Evolutionary conservation across 2,113 vertebrate genomes (phyloP).

Genomic region (Ginglymostoma cirratum): DNA sequence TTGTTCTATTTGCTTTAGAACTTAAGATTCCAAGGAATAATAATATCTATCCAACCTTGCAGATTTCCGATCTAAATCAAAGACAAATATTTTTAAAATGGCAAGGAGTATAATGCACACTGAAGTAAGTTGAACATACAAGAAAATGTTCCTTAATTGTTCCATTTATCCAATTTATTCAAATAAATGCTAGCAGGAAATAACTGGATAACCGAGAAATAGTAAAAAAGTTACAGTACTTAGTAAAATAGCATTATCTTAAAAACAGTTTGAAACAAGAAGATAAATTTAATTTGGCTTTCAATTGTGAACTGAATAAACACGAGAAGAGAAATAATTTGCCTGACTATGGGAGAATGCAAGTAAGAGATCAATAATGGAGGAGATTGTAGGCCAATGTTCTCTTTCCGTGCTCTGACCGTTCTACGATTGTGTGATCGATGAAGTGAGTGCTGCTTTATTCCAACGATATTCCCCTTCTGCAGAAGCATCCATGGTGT

Average conservation of each 20-base stretch:
- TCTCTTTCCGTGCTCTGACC: no score
- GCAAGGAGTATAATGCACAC: neutral
- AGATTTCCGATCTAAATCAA: neutral
- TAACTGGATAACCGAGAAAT: neutral
- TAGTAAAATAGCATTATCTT: neutral
- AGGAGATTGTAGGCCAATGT: no score
- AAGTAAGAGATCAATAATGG: no score
- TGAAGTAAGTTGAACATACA: neutral
- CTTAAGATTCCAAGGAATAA: no score
- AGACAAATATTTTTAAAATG: neutral
- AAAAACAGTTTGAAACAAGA: neutral
- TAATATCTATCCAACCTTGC: no score
- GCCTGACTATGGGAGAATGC: neutral
- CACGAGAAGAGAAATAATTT: neutral
- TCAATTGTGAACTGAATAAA: neutral
- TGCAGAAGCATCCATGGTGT: no score
- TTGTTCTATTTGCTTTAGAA: no score
- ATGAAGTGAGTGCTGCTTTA: neutral
- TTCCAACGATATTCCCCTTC: neutral
- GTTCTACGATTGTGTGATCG: neutral
- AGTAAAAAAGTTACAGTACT: neutral
- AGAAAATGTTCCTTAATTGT: neutral
- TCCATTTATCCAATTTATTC: neutral
- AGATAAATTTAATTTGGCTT: neutral
- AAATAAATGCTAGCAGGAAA: neutral